Conservation (phyloP, 2,888 invertebrate genomes). For the Acronicta leporina region DNA sequence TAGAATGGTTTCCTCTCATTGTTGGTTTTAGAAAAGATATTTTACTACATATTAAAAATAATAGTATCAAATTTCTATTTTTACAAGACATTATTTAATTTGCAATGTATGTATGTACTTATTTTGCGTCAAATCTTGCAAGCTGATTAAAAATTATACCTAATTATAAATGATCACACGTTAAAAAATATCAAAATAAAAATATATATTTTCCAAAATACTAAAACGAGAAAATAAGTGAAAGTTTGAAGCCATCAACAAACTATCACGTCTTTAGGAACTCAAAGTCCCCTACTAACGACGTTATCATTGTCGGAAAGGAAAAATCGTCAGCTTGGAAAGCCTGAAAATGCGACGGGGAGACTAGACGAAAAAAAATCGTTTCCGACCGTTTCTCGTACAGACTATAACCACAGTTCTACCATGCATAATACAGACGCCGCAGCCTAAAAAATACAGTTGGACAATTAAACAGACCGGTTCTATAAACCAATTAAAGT, state of each 20-base stretch:
- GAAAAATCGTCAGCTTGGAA: slow-evolving; percentile 76
- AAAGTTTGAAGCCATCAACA: slow-evolving; percentile 55
- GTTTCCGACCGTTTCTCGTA: slow-evolving; percentile 74
- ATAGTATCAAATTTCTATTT: no score
- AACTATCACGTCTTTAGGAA: slow-evolving; percentile 72
- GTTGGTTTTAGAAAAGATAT: no score
- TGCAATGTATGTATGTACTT: no score
- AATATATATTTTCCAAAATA: neutral
- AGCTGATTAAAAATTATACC: no score
- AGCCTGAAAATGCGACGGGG: slow-evolving; percentile 77
- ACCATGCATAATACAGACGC: slow-evolving; percentile 15
- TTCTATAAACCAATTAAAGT: slow-evolving; percentile 27
- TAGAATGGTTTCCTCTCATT: slow-evolving; percentile 36
- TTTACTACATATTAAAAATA: neutral
- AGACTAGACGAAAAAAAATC: slow-evolving; percentile 85
- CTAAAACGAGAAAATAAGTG: slow-evolving; percentile 50
- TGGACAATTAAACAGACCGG: slow-evolving; percentile 34
- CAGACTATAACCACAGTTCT: slow-evolving; percentile 53
- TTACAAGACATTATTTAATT: no score
- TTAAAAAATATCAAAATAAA: no score
- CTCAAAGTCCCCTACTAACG: slow-evolving; percentile 75
- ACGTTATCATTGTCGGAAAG: slow-evolving; percentile 80
- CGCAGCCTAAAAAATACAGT: slow-evolving; percentile 50
- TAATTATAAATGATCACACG: no score
- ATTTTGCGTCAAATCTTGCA: no score